Percentiles rank a stretch among this genome's conserved stretches.
Evolutionary conservation across 2,113 vertebrate species (phyloP).

Genomic region (Cavia aperea): DNA sequence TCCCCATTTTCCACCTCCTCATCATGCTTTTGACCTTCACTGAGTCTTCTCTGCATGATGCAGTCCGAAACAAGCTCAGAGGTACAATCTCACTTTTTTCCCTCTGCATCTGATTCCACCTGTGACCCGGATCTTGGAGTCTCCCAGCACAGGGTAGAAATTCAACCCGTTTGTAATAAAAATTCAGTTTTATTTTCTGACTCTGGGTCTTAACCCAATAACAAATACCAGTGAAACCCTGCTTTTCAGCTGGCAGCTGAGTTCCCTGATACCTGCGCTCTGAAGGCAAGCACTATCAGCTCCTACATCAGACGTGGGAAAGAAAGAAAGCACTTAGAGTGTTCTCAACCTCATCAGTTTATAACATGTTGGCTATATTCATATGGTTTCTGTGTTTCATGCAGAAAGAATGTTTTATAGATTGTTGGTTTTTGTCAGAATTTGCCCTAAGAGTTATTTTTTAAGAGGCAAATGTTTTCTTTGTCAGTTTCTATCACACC

Average conservation of each 20-base stretch:
- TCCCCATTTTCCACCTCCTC: not conserved
- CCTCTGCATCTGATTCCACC: not conserved
- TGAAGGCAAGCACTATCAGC: not conserved
- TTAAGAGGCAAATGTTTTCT: not conserved
- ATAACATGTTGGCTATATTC: not conserved
- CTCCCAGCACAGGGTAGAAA: not conserved
- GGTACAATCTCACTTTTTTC: conserved; percentile 33
- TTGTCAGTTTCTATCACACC: not conserved
- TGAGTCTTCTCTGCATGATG: not conserved
- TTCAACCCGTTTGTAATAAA: conserved; percentile 20
- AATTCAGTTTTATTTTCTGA: conserved; percentile 52
- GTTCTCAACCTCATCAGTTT: not conserved
- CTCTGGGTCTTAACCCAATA: conserved; percentile 21
- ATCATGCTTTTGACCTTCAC: not conserved
- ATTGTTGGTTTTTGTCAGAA: not conserved
- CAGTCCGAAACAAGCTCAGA: conserved; percentile 12
- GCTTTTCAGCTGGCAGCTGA: not conserved
- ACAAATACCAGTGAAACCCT: not conserved
- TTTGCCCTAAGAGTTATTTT: not conserved
- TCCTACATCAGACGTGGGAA: not conserved
- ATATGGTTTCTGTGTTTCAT: not conserved
- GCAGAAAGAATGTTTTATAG: not conserved
- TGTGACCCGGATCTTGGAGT: not conserved
- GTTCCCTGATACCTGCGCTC: not conserved
- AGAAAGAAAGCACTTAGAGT: not conserved